A percentile compares a stretch with the other conserved stretches of the same genome.
Evolutionary conservation across 2,797 vertebrate genomes (phyloP).

Genomic region (Syngnathus acus): DNA sequence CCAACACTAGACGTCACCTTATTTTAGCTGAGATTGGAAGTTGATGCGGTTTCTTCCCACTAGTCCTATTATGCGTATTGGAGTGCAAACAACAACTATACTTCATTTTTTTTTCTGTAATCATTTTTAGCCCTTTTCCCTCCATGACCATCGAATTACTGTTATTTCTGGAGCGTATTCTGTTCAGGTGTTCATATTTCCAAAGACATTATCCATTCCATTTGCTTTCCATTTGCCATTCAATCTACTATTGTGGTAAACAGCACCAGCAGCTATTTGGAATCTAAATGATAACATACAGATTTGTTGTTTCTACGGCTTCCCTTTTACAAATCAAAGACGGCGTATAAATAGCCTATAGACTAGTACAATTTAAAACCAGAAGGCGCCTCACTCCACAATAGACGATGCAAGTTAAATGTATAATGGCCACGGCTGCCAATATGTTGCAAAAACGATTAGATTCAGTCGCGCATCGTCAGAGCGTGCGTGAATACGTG

Average conservation of each 20-base stretch:
- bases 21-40: neutral
- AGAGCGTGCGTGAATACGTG: constrained; percentile 11
- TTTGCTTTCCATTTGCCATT: constrained; percentile 8
- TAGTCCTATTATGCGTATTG: neutral
- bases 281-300: neutral
- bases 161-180: neutral
- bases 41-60: neutral
- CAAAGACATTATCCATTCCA: constrained; percentile 10
- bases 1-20: neutral
- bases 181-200: neutral
- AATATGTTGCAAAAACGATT: constrained; percentile 41
- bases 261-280: neutral
- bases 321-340: constrained; percentile 14
- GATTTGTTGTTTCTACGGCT: neutral
- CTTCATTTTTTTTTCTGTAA: neutral
- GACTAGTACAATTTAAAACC: constrained; percentile 8
- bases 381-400: constrained; percentile 10
- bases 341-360: constrained; percentile 7
- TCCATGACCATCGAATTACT: neutral
- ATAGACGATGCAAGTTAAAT: constrained; percentile 22
- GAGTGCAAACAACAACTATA: neutral
- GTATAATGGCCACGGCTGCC: constrained; percentile 35
- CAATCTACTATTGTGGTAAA: constrained; percentile 8
- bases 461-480: constrained; percentile 30
- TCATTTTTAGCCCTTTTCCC: too few species aligned